A percentile compares a stretch with the other conserved stretches of the same genome.
These are phyloP conservation scores for Lasioglossum albipes DNA, from an alignment of 1,140 invertebrate species.

Conservation along the genomic window DNA sequence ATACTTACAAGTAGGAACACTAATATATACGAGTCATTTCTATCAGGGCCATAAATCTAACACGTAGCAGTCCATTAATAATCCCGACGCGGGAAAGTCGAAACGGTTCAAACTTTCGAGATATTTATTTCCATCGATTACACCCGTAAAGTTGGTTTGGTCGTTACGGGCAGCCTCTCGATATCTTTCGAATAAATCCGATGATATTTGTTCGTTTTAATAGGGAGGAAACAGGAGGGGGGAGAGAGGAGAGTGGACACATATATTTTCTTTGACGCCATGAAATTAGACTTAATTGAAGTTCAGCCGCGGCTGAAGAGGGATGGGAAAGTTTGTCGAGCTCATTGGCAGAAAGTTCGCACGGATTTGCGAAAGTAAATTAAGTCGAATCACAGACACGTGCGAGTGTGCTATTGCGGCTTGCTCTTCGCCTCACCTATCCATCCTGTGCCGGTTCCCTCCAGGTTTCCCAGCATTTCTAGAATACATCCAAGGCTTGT, in stretches of 20 bases:
- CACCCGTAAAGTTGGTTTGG: background rate
- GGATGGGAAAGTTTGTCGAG: background rate
- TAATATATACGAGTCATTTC: background rate
- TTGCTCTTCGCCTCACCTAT: background rate
- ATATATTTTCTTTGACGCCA: conserved; percentile 3
- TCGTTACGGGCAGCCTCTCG: background rate
- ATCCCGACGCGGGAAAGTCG: background rate
- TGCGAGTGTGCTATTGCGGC: conserved; percentile 27
- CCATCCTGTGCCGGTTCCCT: background rate
- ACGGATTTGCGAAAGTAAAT: conserved; percentile 17
- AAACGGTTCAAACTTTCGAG: background rate
- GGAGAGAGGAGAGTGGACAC: background rate
- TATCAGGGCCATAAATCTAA: background rate
- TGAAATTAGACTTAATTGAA: conserved; percentile 14
- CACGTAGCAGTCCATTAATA: conserved; percentile 1
- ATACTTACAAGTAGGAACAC: background rate
- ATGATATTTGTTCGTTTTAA: conserved; percentile 3
- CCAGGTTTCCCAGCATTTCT: conserved; percentile 22
- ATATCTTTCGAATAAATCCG: background rate
- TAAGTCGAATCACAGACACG: conserved; percentile 13
- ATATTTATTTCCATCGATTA: conserved; percentile 13
- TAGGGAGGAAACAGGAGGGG: background rate
- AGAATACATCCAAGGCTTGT: conserved; percentile 30
- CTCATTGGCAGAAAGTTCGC: background rate
- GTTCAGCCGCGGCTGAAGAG: background rate